Percentiles rank a stretch among this genome's conserved stretches.
These are phyloP conservation scores for Hyperoplus lanceolatus DNA, from an alignment of 2,797 vertebrate genomes.

Conservation along the genomic window DNA sequence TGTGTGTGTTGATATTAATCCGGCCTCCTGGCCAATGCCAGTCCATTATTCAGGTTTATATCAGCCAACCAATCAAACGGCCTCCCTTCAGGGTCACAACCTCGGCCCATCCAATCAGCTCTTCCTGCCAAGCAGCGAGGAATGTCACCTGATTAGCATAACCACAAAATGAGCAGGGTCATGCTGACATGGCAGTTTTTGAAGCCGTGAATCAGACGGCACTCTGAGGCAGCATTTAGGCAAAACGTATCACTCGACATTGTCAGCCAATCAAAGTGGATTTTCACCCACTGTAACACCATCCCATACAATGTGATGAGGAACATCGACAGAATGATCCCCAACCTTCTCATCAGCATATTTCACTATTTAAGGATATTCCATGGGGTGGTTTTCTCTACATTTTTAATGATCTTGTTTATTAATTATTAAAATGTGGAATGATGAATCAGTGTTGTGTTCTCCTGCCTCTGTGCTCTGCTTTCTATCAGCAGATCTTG, in stretches of 20 bases:
- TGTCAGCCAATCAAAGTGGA: constrained; percentile 38
- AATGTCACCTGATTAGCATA: constrained; percentile 76
- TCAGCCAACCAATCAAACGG: constrained; percentile 76
- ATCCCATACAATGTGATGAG: constrained; percentile 25
- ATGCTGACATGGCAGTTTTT: constrained; percentile 62
- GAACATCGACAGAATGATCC: constrained; percentile 30
- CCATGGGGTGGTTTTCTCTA: constrained; percentile 45
- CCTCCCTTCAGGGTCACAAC: constrained; percentile 73
- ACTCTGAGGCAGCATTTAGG: constrained; percentile 28
- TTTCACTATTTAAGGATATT: constrained; percentile 63
- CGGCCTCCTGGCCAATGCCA: constrained; percentile 63
- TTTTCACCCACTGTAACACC: constrained; percentile 30
- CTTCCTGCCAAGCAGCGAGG: constrained; percentile 71
- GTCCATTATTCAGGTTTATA: constrained; percentile 76
- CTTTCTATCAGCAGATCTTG: constrained; percentile 63
- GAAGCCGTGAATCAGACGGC: constrained; percentile 23
- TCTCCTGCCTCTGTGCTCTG: constrained; percentile 30
- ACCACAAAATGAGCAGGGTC: constrained; percentile 59
- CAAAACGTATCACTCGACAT: constrained; percentile 15
- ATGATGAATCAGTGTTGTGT: constrained; percentile 46
- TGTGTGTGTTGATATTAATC: constrained; percentile 46
- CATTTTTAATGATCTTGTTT: constrained; percentile 68
- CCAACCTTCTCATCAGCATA: constrained; percentile 49
- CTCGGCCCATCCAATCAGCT: constrained; percentile 79
- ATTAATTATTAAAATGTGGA: constrained; percentile 70